These are phyloP conservation scores for Ridgeia piscesae DNA, from an alignment of 1,140 invertebrate genomes.

Conservation along the genomic window DNA sequence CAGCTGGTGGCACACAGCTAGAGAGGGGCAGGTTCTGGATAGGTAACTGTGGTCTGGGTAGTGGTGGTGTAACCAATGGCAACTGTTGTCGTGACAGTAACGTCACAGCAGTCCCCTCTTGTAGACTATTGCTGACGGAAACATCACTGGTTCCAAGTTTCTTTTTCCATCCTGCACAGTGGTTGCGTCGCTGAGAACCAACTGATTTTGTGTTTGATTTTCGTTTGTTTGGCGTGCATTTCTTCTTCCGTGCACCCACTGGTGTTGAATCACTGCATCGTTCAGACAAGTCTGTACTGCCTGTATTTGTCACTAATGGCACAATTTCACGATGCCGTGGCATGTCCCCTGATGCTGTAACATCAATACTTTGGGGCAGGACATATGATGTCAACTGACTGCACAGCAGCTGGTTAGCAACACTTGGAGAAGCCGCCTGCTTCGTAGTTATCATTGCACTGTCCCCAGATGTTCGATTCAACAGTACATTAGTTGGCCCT, in stretches of 20 bases:
- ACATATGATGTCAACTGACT: background rate
- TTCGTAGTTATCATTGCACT: background rate
- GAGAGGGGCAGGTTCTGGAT: background rate
- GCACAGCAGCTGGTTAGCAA: background rate
- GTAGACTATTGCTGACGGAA: background rate
- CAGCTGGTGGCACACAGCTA: background rate
- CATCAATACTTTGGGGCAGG: background rate
- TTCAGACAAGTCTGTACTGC: background rate
- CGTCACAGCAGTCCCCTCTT: background rate
- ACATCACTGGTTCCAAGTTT: background rate
- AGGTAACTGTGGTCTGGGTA: background rate
- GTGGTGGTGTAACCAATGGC: background rate
- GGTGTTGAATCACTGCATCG: background rate
- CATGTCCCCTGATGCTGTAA: background rate
- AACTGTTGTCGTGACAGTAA: background rate
- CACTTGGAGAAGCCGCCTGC: background rate
- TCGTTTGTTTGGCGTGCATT: background rate
- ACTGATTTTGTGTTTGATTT: background rate
- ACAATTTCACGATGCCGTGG: background rate
- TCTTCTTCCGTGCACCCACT: background rate
- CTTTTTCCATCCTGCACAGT: background rate
- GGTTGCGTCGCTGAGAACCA: background rate
- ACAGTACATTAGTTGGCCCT: background rate
- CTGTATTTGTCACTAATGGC: background rate
- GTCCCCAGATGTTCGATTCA: background rate